phyloP scores from a whole-genome alignment of 2,888 invertebrate species.

The Hypsopygia costalis region DNA sequence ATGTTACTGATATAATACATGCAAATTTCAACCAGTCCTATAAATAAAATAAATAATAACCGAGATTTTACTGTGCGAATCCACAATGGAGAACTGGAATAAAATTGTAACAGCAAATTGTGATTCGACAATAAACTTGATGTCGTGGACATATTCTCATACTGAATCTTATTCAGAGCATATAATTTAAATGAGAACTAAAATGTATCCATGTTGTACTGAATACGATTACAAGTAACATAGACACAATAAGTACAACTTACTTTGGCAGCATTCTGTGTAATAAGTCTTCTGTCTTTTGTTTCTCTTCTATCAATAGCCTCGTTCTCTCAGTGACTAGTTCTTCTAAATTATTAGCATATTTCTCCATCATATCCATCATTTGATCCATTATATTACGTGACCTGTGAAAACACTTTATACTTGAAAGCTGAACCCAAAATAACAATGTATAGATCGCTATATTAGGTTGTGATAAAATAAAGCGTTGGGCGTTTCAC shows the following conservation, averaged over 20 bases:
- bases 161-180: constrained; percentile 3
- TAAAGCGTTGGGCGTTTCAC: no score
- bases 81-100: no score
- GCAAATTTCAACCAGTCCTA: background rate
- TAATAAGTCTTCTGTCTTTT: constrained; percentile 94
- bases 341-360: constrained; percentile 96
- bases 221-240: constrained; percentile 4
- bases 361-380: constrained; percentile 99
- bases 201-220: constrained; percentile 30
- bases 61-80: no score
- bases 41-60: no score
- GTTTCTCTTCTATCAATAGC: constrained; percentile 93
- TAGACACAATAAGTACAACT: constrained; percentile 37
- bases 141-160: constrained; percentile 23
- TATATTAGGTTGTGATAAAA: no score
- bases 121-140: constrained; percentile 22
- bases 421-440: no score
- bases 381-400: constrained; percentile 98
- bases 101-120: background rate
- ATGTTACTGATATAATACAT: background rate
- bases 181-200: constrained; percentile 5
- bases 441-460: no score
- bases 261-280: constrained; percentile 97
- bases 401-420: constrained; percentile 81
- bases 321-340: constrained; percentile 95